A percentile compares a stretch with the other conserved stretches of the same genome.
Conservation (phyloP, 2,797 vertebrate genomes). For the Coluber constrictor region DNA sequence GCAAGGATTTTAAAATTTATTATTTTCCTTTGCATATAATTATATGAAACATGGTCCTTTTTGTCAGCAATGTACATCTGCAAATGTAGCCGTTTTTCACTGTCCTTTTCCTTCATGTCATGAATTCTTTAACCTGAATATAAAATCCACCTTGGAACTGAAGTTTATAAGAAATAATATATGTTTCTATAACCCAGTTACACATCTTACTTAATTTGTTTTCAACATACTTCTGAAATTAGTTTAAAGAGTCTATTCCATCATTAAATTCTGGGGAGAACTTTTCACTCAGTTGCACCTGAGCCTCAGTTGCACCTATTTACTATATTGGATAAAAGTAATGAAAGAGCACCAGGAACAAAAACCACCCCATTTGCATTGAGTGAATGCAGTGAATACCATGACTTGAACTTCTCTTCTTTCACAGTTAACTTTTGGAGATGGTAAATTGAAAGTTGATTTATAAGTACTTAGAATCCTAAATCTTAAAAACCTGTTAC, state of each 20-base stretch:
- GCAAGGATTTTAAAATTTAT: no score
- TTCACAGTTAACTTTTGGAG: background rate
- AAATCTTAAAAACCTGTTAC: background rate
- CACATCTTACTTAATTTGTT: slow-evolving; percentile 21
- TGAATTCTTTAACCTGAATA: slow-evolving; percentile 10
- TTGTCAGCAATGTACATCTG: slow-evolving; percentile 2
- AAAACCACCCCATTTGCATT: background rate
- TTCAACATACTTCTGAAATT: background rate
- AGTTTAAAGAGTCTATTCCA: background rate
- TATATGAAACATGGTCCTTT: background rate
- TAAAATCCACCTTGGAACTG: background rate
- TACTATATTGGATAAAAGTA: background rate
- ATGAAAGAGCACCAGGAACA: background rate
- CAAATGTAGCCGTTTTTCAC: background rate
- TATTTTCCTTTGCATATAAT: no score
- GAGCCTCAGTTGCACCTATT: background rate
- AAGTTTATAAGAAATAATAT: background rate
- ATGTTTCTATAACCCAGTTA: slow-evolving; percentile 5
- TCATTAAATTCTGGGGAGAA: background rate
- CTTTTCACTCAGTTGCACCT: background rate
- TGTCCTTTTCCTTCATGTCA: background rate
- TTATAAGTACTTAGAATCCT: background rate
- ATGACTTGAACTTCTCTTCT: background rate
- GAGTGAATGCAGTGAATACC: background rate
- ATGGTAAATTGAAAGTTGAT: background rate